Evolutionary conservation across 2,888 invertebrate genomes (phyloP).

Genomic region (Stenoptilia bipunctidactyla): DNA sequence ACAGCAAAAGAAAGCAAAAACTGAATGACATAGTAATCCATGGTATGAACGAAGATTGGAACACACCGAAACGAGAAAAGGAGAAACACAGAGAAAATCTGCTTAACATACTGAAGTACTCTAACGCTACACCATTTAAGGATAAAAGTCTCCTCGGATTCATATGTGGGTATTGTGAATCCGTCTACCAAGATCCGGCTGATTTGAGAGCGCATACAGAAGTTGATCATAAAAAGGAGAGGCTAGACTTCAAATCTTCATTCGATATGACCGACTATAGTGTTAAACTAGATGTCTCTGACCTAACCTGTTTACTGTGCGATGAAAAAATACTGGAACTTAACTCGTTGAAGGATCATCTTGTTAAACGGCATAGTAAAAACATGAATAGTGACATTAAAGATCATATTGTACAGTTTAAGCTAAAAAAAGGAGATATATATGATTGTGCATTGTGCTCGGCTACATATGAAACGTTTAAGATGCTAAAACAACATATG

Average conservation of each 20-base stretch:
- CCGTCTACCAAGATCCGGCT: slow-evolving; percentile 35
- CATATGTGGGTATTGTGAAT: slow-evolving; percentile 42
- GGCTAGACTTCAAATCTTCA: slow-evolving; percentile 29
- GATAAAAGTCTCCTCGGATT: slow-evolving; percentile 42
- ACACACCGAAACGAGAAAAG: slow-evolving; percentile 21
- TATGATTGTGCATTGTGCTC: slow-evolving; percentile 48
- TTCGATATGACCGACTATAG: slow-evolving; percentile 38
- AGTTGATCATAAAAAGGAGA: slow-evolving; percentile 27
- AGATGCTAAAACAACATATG: slow-evolving; percentile 58
- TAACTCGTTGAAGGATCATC: slow-evolving; percentile 29
- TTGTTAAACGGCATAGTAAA: slow-evolving; percentile 33
- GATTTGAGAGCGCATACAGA: slow-evolving; percentile 34
- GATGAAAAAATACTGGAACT: slow-evolving; percentile 26
- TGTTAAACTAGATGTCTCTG: slow-evolving; percentile 36
- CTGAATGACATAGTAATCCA: too few relatives aligned
- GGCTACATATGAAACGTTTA: slow-evolving; percentile 49
- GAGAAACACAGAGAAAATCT: slow-evolving; percentile 42
- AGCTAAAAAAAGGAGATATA: slow-evolving; percentile 40
- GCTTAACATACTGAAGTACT: slow-evolving; percentile 34
- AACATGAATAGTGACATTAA: slow-evolving; percentile 38
- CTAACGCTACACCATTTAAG: slow-evolving; percentile 45
- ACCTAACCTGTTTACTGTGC: slow-evolving; percentile 35
- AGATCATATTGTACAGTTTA: slow-evolving; percentile 48
- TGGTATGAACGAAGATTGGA: too few relatives aligned
- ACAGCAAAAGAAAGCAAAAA: too few relatives aligned